A percentile compares a stretch with the other conserved stretches of the same genome.
Conservation (phyloP, 2,797 vertebrate species). For the Enteromius thamalakanensis region DNA sequence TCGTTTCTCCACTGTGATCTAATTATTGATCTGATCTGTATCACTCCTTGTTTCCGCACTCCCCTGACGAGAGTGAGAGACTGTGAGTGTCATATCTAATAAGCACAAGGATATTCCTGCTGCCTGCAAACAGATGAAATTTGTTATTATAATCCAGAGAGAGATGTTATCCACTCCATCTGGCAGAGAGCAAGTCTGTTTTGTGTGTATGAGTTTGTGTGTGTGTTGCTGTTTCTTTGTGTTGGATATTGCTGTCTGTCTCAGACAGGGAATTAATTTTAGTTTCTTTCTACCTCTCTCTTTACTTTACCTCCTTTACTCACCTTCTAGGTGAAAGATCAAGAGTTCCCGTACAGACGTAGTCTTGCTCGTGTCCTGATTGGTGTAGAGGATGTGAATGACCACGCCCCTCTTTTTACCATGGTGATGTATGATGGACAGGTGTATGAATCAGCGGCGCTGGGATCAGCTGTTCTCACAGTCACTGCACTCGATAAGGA, state of each 20-base stretch:
- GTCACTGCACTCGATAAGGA: conserved; percentile 96
- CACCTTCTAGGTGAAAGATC: conserved; percentile 89
- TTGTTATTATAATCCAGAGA: conserved; percentile 56
- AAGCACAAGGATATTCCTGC: conserved; percentile 47
- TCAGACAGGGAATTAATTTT: conserved; percentile 13
- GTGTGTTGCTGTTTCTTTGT: conserved; percentile 9
- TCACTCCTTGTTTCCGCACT: conserved; percentile 54
- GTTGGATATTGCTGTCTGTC: conserved; percentile 32
- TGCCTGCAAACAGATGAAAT: conserved; percentile 51
- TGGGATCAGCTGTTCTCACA: conserved; percentile 92
- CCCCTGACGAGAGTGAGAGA: conserved; percentile 32
- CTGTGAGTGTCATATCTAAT: conserved; percentile 48
- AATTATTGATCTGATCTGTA: conserved; percentile 58
- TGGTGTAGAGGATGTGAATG: conserved; percentile 94
- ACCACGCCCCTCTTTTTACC: conserved; percentile 93
- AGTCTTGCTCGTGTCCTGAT: conserved; percentile 90
- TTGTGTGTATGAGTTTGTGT: background rate
- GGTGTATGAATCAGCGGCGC: conserved; percentile 92
- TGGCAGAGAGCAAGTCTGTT: conserved; percentile 34
- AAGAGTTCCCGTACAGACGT: conserved; percentile 95
- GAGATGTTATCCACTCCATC: conserved; percentile 50
- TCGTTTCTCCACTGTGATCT: conserved; percentile 50
- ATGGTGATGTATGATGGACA: conserved; percentile 89
- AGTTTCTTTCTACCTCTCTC: conserved; percentile 13
- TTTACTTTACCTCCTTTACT: background rate